Percentiles rank a stretch among this genome's conserved stretches.
phyloP scores from a whole-genome alignment of 2,113 vertebrate genomes.

The Sphyrna mokarran region DNA sequence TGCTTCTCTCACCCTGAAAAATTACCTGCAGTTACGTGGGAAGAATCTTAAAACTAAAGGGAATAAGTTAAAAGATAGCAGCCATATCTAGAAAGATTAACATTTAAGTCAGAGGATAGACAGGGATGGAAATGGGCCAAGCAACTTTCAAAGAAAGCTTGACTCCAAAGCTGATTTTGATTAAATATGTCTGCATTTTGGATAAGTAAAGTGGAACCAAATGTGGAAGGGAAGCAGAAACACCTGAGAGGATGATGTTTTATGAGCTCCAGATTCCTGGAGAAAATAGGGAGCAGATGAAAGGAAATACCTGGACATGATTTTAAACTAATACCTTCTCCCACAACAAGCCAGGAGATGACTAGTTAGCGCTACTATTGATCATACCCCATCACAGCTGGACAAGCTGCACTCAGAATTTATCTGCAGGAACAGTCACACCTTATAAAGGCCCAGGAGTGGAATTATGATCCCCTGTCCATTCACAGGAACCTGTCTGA shows the following conservation, averaged over 20 bases:
- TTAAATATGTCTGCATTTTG: not conserved
- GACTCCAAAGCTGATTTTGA: not conserved
- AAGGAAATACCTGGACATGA: not conserved
- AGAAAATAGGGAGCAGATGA: conserved; percentile 9
- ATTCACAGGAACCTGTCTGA: not conserved
- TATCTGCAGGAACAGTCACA: not conserved
- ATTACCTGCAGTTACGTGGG: not conserved
- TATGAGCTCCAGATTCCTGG: not conserved
- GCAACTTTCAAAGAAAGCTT: not conserved
- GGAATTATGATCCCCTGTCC: not conserved
- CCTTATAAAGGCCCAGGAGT: not conserved
- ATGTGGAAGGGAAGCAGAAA: not conserved
- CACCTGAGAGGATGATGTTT: not conserved
- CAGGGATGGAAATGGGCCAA: not conserved
- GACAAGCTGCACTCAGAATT: not conserved
- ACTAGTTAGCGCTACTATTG: not conserved
- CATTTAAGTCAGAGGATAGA: not conserved
- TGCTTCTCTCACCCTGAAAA: not conserved
- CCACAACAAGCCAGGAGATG: not conserved
- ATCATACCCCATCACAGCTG: not conserved
- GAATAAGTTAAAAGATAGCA: not conserved
- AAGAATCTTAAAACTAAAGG: no score
- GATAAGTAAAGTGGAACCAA: conserved; percentile 11
- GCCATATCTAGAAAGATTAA: no score
- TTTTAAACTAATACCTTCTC: not conserved